A percentile compares a stretch with the other conserved stretches of the same genome.
Conservation (phyloP, 1,140 invertebrate species). For the Zaprionus capensis region DNA sequence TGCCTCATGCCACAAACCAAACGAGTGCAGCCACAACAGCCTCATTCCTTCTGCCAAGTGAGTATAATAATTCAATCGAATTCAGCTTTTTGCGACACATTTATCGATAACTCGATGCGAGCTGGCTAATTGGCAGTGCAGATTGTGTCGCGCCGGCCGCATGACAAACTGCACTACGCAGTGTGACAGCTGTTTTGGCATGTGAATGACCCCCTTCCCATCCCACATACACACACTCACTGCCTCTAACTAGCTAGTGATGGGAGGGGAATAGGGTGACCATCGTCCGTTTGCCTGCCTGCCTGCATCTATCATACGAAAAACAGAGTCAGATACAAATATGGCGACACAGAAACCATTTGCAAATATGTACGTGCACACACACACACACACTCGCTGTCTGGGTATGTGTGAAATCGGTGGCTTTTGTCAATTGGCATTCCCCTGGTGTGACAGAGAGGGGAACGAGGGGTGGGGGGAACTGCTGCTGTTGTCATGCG, state of each 20-base stretch:
- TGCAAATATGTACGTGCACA: constrained; percentile 59
- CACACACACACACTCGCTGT: not conserved
- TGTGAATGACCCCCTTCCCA: not conserved
- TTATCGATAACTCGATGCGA: constrained; percentile 60
- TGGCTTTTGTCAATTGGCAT: constrained; percentile 51
- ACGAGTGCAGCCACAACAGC: not conserved
- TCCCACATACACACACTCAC: not conserved
- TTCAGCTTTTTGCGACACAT: constrained; percentile 31
- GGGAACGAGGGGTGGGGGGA: not conserved
- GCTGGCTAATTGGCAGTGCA: constrained; percentile 30
- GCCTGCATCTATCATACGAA: constrained; percentile 64
- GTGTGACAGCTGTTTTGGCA: constrained; percentile 55
- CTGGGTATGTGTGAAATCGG: constrained; percentile 28
- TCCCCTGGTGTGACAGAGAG: constrained; percentile 55
- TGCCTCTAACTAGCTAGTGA: not conserved
- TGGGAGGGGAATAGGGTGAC: constrained; percentile 1
- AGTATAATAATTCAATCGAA: constrained; percentile 36
- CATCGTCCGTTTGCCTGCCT: constrained; percentile 64
- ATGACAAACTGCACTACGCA: constrained; percentile 68
- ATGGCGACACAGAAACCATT: constrained; percentile 63
- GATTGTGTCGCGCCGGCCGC: constrained; percentile 21
- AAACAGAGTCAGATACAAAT: constrained; percentile 70
- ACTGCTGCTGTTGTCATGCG: constrained; percentile 48
- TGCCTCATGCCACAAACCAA: not conserved
- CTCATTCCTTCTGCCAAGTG: not conserved